Evolutionary conservation across 2,113 vertebrate genomes (phyloP), one percentile per base, ranked within the genome.

Genomic region (Ictalurus punctatus): DNA sequence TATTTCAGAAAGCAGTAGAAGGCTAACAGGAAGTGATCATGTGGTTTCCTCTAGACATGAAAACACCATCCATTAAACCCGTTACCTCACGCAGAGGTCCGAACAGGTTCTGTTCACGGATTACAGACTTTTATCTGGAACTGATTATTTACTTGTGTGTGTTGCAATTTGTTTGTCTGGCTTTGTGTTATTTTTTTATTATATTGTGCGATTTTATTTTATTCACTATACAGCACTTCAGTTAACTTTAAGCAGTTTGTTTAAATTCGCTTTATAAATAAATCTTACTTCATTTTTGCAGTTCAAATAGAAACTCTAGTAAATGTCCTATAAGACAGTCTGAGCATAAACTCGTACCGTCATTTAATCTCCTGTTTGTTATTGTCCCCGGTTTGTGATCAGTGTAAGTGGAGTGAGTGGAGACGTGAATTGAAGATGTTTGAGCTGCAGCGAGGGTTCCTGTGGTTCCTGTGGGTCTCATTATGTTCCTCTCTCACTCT

Each of bases 391-490:
- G n/a, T n/a, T 71, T 71, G 34, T 37, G 8, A 80, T 79, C 63
- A 59, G 48, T 65, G 13, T 82, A 78, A 84, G 65, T 74, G 79
- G 6, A 65, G 63, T 56, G 52, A 37, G 71, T 63, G 23, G 81
- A 89, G 85, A 90, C 48, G 52, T 84, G 74, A 85, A 82, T 37
- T 63, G 63, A 81, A 54, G 65, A 83, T 61, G 88, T 44, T 90
- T 78, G 67, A n/a, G 34, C n/a, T 30, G 59, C 12, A 74, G 40
- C 14, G 34, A 16, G 63, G 30, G n/a, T 52, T 59, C n/a, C 81
- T 80, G 2, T 56, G 52, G 30, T 84, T 40, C 71, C 86, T 71
- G 83, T 34, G 63, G 6, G 78, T 74, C 87, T 88, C 86, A 89
- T 86, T 48, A 79, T 65, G 58, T 86, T 76, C 59, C 61, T 71